Percentiles rank a stretch among this genome's conserved stretches.
phyloP scores from a whole-genome alignment of 2,888 invertebrate species.

The Darwinula stevensoni region DNA sequence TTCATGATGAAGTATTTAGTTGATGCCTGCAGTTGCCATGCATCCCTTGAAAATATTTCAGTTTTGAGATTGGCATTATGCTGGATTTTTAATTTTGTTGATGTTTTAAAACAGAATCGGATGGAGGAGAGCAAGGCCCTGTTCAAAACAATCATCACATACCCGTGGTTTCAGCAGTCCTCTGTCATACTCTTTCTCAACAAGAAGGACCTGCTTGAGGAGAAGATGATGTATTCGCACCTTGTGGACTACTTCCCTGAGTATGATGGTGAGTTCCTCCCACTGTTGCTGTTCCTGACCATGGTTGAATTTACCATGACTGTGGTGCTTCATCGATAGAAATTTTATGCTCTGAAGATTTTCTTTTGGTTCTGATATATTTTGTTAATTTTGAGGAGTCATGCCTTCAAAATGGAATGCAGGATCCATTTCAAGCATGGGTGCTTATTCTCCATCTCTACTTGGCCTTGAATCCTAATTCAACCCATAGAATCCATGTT shows the following conservation, averaged over 20 bases:
- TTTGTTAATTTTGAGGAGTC: too few relatives aligned
- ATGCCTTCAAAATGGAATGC: conserved; percentile 36
- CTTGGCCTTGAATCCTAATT: conserved; percentile 65
- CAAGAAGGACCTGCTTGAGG: conserved; percentile 98
- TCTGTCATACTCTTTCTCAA: conserved; percentile 99
- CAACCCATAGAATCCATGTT: conserved; percentile 73
- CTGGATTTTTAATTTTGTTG: conserved; percentile 5
- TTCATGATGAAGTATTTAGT: too few relatives aligned
- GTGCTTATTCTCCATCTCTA: conserved; percentile 71
- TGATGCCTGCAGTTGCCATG: too few relatives aligned
- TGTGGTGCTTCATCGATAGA: not conserved
- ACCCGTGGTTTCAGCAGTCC: conserved; percentile 99
- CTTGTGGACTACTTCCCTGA: conserved; percentile 99
- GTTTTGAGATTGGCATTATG: too few relatives aligned
- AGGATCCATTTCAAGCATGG: conserved; percentile 43
- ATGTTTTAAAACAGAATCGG: too few relatives aligned
- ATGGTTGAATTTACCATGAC: too few relatives aligned
- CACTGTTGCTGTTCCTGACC: too few relatives aligned
- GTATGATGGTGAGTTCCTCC: conserved; percentile 67
- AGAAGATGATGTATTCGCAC: conserved; percentile 99
- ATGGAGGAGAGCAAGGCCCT: conserved; percentile 99
- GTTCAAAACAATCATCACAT: conserved; percentile 99
- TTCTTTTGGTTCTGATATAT: too few relatives aligned
- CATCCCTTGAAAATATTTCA: too few relatives aligned
- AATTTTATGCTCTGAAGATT: too few relatives aligned